Conservation (phyloP, 2,113 vertebrate genomes). For the Pelobates fuscus region DNA sequence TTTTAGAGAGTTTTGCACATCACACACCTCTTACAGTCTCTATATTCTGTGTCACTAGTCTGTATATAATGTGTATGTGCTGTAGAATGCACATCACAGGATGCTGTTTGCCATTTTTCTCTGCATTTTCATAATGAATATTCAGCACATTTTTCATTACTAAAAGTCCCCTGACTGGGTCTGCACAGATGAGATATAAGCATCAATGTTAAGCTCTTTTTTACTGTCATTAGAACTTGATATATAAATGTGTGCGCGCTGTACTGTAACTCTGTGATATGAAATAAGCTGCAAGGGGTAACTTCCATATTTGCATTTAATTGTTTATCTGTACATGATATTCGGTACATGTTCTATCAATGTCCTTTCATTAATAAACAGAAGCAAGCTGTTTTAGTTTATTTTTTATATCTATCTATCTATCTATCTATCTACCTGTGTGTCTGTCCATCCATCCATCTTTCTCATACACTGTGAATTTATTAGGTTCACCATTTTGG, state of each 20-base stretch:
- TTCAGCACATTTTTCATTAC: conserved; percentile 30
- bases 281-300: conserved; percentile 25
- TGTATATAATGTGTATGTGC: conserved; percentile 8
- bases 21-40: background rate
- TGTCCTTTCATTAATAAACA: no score
- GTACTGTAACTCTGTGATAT: conserved; percentile 35
- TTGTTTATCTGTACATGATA: no score
- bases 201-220: conserved; percentile 45
- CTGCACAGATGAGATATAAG: conserved; percentile 46
- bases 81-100: background rate
- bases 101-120: conserved; percentile 17
- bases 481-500: no score
- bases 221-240: conserved; percentile 32
- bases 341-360: no score
- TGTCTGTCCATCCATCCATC: no score
- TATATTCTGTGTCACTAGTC: background rate
- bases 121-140: conserved; percentile 35
- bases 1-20: background rate
- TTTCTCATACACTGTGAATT: no score
- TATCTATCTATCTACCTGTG: no score
- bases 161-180: conserved; percentile 40
- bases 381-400: no score
- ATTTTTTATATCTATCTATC: no score
- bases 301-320: conserved; percentile 24
- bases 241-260: conserved; percentile 25